Evolutionary conservation across 2,113 vertebrate genomes (phyloP).

Genomic region (Sinocyclocheilus maitianheensis): DNA sequence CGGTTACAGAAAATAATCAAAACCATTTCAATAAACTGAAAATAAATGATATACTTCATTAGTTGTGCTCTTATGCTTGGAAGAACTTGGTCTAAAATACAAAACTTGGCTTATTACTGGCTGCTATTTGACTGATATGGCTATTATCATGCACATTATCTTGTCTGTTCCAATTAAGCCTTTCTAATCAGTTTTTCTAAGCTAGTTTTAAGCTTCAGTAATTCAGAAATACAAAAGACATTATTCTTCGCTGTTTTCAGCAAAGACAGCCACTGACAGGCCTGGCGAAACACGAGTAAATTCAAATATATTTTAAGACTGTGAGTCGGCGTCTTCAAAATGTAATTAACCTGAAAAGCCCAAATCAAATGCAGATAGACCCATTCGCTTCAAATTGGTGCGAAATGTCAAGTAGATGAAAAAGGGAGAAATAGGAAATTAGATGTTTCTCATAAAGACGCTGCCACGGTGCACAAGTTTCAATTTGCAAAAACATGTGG

Average conservation of each 20-base stretch:
- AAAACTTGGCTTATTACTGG: not conserved
- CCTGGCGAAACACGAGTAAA: constrained; percentile 16
- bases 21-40: not conserved
- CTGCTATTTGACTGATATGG: not conserved
- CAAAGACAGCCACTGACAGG: constrained; percentile 14
- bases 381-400: constrained; percentile 26
- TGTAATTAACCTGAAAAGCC: constrained; percentile 15
- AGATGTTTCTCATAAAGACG: constrained; percentile 27
- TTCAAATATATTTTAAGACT: constrained; percentile 11
- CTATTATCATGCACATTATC: not conserved
- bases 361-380: constrained; percentile 1
- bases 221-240: not conserved
- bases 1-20: too few species aligned
- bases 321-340: constrained; percentile 12
- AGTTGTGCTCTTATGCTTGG: not conserved
- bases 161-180: not conserved
- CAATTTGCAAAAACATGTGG: constrained; percentile 46
- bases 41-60: not conserved
- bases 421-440: constrained; percentile 21
- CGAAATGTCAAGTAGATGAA: constrained; percentile 50
- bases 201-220: not conserved
- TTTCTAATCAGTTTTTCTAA: not conserved
- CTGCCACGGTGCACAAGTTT: constrained; percentile 31
- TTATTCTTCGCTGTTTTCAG: not conserved
- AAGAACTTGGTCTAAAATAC: not conserved